A percentile compares a stretch with the other conserved stretches of the same genome.
Evolutionary conservation across 2,797 vertebrate species (phyloP).

Genomic region (Danio jaintianensis): DNA sequence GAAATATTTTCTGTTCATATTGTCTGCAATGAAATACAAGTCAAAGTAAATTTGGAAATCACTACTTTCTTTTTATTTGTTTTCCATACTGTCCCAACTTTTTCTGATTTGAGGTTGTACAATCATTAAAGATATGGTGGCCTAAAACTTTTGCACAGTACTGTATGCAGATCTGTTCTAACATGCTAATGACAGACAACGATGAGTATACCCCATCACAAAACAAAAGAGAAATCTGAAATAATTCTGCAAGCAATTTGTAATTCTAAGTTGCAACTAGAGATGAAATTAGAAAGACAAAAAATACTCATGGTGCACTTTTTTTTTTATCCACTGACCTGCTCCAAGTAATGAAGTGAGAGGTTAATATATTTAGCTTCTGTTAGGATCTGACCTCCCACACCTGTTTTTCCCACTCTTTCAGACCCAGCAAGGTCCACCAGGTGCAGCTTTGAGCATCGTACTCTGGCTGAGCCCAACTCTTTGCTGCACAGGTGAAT

Average conservation of each 20-base stretch:
- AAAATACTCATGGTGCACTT: not conserved
- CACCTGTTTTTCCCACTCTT: slow-evolving; percentile 89
- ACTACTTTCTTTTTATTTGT: too few species aligned
- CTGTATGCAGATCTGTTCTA: not conserved
- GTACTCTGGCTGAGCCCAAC: slow-evolving; percentile 86
- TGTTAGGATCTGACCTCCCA: slow-evolving; percentile 88
- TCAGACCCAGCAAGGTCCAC: slow-evolving; percentile 98
- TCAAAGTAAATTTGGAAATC: too few species aligned
- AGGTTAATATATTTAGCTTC: slow-evolving; percentile 98
- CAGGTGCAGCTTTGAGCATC: slow-evolving; percentile 91
- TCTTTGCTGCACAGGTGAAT: slow-evolving; percentile 91
- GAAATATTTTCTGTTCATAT: too few species aligned
- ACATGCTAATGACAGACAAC: not conserved
- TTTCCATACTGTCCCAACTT: too few species aligned
- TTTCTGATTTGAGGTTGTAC: too few species aligned
- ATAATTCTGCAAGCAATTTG: not conserved
- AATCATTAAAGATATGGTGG: not conserved
- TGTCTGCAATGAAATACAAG: too few species aligned
- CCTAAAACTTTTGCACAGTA: too few species aligned
- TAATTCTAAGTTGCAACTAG: not conserved
- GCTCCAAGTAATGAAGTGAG: slow-evolving; percentile 94
- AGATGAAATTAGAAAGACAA: not conserved
- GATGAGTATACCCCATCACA: not conserved
- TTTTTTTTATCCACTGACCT: slow-evolving; percentile 80
- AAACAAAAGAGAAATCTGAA: not conserved